These are phyloP conservation scores for Clostera curtula DNA, from an alignment of 2,888 invertebrate genomes.

Conservation along the genomic window DNA sequence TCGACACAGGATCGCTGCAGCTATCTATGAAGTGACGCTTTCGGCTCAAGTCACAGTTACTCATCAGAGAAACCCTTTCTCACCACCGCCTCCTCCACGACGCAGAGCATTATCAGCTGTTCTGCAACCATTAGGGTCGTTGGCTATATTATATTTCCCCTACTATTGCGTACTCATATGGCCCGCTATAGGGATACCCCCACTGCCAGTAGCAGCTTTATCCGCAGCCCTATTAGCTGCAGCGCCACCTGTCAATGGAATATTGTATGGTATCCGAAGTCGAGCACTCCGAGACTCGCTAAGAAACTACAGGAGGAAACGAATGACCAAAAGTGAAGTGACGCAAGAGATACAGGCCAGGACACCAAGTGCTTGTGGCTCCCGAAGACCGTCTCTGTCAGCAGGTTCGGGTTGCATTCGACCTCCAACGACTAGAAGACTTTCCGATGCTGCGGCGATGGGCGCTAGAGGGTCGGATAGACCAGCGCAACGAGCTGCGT, in stretches of 20 bases:
- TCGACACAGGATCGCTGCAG: slow-evolving; percentile 87
- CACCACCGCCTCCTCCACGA: slow-evolving; percentile 79
- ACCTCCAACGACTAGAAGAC: slow-evolving; percentile 55
- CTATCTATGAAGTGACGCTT: slow-evolving; percentile 88
- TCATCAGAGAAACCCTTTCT: slow-evolving; percentile 86
- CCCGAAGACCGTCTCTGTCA: slow-evolving; percentile 81
- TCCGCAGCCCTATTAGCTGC: slow-evolving; percentile 80
- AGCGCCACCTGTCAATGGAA: slow-evolving; percentile 83
- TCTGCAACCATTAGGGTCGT: slow-evolving; percentile 81
- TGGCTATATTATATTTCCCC: slow-evolving; percentile 83
- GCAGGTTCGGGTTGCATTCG: slow-evolving; percentile 66
- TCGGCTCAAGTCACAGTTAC: slow-evolving; percentile 90
- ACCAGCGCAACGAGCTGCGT: slow-evolving; percentile 76
- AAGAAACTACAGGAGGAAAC: slow-evolving; percentile 85
- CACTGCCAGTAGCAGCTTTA: slow-evolving; percentile 68
- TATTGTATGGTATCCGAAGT: slow-evolving; percentile 85
- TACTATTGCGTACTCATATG: slow-evolving; percentile 82
- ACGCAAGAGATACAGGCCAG: slow-evolving; percentile 87
- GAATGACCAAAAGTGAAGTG: slow-evolving; percentile 85
- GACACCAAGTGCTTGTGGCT: slow-evolving; percentile 85
- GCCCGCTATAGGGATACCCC: slow-evolving; percentile 67
- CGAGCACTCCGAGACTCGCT: slow-evolving; percentile 82
- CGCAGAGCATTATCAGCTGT: slow-evolving; percentile 79
- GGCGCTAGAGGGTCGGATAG: slow-evolving; percentile 54
- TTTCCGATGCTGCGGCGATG: slow-evolving; percentile 65